phyloP scores from a whole-genome alignment of 2,888 invertebrate species.

The Ectobius pallidus region DNA sequence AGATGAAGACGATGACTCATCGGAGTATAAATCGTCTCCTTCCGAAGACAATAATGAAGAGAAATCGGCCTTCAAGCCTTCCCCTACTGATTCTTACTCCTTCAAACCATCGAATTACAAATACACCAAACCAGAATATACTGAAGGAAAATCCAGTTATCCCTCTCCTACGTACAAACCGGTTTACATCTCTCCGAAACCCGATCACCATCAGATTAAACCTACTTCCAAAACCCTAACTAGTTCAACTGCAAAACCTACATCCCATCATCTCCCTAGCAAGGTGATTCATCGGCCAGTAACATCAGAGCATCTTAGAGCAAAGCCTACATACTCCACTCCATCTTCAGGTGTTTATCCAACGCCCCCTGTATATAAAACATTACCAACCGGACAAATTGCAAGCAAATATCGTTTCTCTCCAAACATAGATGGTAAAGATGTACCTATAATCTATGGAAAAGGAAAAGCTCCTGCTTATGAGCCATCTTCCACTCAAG shows the following conservation, averaged over 20 bases:
- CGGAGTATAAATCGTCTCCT: neutral
- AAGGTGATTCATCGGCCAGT: slow-evolving; percentile 23
- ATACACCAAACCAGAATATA: slow-evolving; percentile 5
- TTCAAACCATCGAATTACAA: neutral
- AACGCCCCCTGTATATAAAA: slow-evolving; percentile 33
- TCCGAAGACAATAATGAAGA: slow-evolving; percentile 1
- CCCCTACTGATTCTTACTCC: slow-evolving; percentile 5
- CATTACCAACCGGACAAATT: slow-evolving; percentile 36
- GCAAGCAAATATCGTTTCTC: neutral
- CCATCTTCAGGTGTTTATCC: slow-evolving; percentile 49
- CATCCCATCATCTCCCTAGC: slow-evolving; percentile 25
- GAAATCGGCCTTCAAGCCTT: neutral
- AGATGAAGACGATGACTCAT: neutral
- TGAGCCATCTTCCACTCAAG: slow-evolving; percentile 37
- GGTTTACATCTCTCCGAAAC: neutral
- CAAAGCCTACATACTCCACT: slow-evolving; percentile 51
- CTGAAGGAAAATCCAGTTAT: slow-evolving; percentile 36
- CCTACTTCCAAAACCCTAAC: too few relatives aligned
- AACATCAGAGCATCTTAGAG: slow-evolving; percentile 8
- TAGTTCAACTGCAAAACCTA: slow-evolving; percentile 7
- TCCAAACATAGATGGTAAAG: slow-evolving; percentile 38
- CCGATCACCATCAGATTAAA: neutral
- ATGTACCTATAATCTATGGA: slow-evolving; percentile 49
- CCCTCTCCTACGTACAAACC: slow-evolving; percentile 13
- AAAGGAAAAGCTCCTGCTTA: slow-evolving; percentile 33